Evolutionary conservation across 2,888 invertebrate genomes (phyloP).

Genomic region (Platycheirus rosarum): DNA sequence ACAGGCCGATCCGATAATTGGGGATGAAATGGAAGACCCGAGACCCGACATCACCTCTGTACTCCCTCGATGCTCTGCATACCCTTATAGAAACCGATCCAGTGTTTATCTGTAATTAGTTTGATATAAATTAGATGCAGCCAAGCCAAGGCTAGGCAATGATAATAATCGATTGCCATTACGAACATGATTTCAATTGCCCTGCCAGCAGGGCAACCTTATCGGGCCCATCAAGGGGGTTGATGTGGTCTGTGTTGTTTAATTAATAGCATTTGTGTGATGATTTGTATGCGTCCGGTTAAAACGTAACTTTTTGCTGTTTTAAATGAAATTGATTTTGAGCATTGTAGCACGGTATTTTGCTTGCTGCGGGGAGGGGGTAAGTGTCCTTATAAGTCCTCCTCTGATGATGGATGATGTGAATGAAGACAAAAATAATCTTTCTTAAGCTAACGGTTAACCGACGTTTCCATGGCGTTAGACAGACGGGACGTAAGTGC

Average conservation of each 20-base stretch:
- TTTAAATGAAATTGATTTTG: too few species aligned
- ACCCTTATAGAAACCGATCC: constrained; percentile 40
- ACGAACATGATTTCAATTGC: constrained; percentile 46
- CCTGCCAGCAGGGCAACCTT: constrained; percentile 37
- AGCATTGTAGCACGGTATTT: too few species aligned
- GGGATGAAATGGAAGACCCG: constrained; percentile 4
- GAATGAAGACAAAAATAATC: too few species aligned
- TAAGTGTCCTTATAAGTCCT: too few species aligned
- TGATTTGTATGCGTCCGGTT: too few species aligned
- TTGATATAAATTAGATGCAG: constrained; percentile 61
- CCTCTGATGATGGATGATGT: too few species aligned
- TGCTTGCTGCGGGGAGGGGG: too few species aligned
- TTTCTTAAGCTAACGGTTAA: too few species aligned
- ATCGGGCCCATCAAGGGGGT: neutral
- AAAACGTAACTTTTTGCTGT: too few species aligned
- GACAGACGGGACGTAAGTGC: too few species aligned
- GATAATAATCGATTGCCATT: constrained; percentile 63
- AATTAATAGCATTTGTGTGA: constrained; percentile 30
- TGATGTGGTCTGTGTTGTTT: constrained; percentile 18
- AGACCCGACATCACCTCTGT: neutral
- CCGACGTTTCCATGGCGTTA: too few species aligned
- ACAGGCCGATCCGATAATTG: constrained; percentile 14
- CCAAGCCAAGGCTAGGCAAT: constrained; percentile 31
- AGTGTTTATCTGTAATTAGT: constrained; percentile 60
- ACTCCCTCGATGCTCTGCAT: neutral